Conservation (phyloP, 2,888 invertebrate species). For the Stratiomys singularior region DNA sequence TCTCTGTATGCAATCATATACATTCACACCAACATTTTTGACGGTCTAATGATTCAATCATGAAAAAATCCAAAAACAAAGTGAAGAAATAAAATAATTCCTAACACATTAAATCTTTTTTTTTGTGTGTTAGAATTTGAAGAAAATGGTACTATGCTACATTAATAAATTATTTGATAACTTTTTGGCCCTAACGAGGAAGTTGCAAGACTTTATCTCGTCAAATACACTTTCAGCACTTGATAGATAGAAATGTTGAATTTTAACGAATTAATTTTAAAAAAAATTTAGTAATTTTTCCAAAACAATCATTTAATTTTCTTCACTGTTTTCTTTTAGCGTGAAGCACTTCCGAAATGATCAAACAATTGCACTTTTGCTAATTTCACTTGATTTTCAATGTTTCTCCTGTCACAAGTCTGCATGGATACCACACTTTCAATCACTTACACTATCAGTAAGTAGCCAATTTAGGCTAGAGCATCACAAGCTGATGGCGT, state of each 20-base stretch:
- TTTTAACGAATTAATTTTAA: too few relatives aligned
- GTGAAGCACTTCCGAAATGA: not conserved
- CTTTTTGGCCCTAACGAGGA: constrained; percentile 56
- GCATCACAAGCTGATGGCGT: not conserved
- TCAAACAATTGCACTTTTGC: constrained; percentile 20
- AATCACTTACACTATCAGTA: not conserved
- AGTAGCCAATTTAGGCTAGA: not conserved
- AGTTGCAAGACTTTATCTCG: constrained; percentile 53
- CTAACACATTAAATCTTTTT: too few relatives aligned
- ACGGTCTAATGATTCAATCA: too few relatives aligned
- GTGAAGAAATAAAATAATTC: too few relatives aligned
- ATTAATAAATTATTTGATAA: constrained; percentile 53
- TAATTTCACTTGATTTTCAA: not conserved
- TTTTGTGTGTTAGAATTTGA: not conserved
- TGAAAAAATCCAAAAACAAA: too few relatives aligned
- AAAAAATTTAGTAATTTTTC: too few relatives aligned
- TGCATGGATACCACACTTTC: not conserved
- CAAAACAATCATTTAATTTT: too few relatives aligned
- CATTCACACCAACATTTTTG: too few relatives aligned
- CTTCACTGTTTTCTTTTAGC: too few relatives aligned
- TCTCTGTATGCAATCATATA: too few relatives aligned
- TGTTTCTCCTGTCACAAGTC: not conserved
- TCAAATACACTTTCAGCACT: constrained; percentile 40
- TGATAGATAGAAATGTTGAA: not conserved
- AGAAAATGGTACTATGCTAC: constrained; percentile 28